phyloP scores from a whole-genome alignment of 2,113 vertebrate species.

The Cardinalis cardinalis region DNA sequence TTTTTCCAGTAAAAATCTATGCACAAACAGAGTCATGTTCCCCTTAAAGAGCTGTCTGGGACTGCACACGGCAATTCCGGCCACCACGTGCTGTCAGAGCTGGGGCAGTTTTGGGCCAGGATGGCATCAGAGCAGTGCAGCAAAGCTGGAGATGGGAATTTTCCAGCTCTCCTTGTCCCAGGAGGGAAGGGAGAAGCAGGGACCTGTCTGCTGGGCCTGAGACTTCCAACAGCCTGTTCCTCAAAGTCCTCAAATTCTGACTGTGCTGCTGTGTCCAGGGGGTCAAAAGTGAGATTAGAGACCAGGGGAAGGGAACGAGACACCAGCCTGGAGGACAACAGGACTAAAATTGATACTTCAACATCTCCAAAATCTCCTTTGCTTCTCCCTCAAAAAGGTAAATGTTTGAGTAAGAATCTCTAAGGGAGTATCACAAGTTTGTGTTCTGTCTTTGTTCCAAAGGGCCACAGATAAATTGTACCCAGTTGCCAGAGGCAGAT shows the following conservation, averaged over 20 bases:
- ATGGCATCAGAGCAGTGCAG: neutral
- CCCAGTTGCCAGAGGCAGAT: neutral
- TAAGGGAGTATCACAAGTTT: neutral
- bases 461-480: neutral
- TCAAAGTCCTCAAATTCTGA: neutral
- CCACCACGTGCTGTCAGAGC: fast-evolving
- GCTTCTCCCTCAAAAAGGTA: neutral
- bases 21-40: neutral
- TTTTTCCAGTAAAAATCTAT: neutral
- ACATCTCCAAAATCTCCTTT: neutral
- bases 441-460: neutral
- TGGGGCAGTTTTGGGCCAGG: neutral
- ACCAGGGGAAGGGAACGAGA: neutral
- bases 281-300: neutral
- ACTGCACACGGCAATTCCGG: neutral
- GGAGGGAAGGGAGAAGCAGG: neutral
- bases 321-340: neutral
- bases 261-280: neutral
- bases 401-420: neutral
- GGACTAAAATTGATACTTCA: neutral
- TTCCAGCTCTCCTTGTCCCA: neutral
- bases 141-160: neutral
- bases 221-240: neutral
- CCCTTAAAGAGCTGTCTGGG: neutral
- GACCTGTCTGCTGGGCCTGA: neutral